phyloP scores from a whole-genome alignment of 1,140 invertebrate genomes.

The Aphidius ervi region DNA sequence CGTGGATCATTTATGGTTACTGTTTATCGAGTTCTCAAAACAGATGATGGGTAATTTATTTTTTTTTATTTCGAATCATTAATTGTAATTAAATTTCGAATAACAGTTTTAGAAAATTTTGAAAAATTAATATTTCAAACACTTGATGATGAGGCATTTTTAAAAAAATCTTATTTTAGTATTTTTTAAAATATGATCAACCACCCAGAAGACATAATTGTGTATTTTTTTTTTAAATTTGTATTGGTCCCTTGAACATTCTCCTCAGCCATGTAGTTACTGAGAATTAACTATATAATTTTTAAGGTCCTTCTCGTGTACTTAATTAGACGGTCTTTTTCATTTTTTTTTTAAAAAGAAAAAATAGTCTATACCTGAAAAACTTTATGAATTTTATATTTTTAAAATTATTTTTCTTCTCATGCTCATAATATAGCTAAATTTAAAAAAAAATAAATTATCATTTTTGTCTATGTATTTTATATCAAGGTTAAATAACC shows the following conservation, averaged over 20 bases:
- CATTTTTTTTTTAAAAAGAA: constrained; percentile 20
- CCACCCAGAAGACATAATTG: not conserved
- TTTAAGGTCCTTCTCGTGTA: constrained; percentile 39
- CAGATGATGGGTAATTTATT: constrained; percentile 42
- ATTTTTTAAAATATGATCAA: not conserved
- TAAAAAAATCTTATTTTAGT: not conserved
- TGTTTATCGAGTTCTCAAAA: constrained; percentile 43
- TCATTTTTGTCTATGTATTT: too few species aligned
- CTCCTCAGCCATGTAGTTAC: not conserved
- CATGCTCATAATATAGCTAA: too few species aligned
- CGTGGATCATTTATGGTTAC: constrained; percentile 43
- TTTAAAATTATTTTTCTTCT: too few species aligned
- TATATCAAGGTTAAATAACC: not conserved
- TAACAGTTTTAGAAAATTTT: not conserved
- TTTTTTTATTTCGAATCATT: not conserved
- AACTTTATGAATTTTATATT: not conserved
- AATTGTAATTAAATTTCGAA: not conserved
- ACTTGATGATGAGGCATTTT: not conserved
- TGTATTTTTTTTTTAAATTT: too few species aligned
- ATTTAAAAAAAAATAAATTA: too few species aligned
- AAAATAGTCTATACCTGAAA: constrained; percentile 1
- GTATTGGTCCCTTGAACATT: too few species aligned
- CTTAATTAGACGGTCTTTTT: constrained; percentile 36
- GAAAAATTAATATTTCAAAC: not conserved
- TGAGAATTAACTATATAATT: constrained; percentile 27